These are phyloP conservation scores for Lasioglossum zephyrum DNA, from an alignment of 2,888 invertebrate genomes.

Conservation along the genomic window DNA sequence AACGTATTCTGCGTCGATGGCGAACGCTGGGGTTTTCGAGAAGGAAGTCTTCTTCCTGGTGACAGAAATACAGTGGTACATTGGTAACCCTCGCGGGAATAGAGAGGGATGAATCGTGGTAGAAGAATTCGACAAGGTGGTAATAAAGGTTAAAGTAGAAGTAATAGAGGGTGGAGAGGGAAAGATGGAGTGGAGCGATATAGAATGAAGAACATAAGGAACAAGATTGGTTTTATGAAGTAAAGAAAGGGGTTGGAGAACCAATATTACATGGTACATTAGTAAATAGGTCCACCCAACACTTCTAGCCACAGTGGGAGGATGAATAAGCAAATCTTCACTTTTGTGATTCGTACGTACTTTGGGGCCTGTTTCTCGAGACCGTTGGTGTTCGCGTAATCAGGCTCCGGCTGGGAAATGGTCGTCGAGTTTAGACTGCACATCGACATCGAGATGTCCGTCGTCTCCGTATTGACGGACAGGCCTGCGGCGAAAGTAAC, in stretches of 20 bases:
- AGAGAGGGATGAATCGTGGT: too few species aligned
- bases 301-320: too few species aligned
- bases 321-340: neutral
- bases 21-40: slow-evolving; percentile 75
- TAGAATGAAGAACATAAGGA: too few species aligned
- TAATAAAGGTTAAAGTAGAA: too few species aligned
- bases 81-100: too few species aligned
- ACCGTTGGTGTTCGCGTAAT: slow-evolving; percentile 83
- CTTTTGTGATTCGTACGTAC: slow-evolving; percentile 69
- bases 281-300: too few species aligned
- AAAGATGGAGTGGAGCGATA: too few species aligned
- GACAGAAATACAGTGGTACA: slow-evolving; percentile 15
- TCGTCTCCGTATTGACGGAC: slow-evolving; percentile 85
- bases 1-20: slow-evolving; percentile 75
- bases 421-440: slow-evolving; percentile 85
- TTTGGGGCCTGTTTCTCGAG: slow-evolving; percentile 77
- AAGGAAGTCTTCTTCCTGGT: slow-evolving; percentile 80
- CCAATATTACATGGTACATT: too few species aligned
- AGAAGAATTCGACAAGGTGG: too few species aligned
- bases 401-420: slow-evolving; percentile 83
- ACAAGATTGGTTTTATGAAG: too few species aligned
- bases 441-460: slow-evolving; percentile 85
- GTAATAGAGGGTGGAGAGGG: too few species aligned
- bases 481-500: slow-evolving; percentile 77
- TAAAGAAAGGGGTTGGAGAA: too few species aligned